Base-by-base conservation (phyloP, 2,888 invertebrate genomes). In the Nematopogon swammerdamellus region DNA sequence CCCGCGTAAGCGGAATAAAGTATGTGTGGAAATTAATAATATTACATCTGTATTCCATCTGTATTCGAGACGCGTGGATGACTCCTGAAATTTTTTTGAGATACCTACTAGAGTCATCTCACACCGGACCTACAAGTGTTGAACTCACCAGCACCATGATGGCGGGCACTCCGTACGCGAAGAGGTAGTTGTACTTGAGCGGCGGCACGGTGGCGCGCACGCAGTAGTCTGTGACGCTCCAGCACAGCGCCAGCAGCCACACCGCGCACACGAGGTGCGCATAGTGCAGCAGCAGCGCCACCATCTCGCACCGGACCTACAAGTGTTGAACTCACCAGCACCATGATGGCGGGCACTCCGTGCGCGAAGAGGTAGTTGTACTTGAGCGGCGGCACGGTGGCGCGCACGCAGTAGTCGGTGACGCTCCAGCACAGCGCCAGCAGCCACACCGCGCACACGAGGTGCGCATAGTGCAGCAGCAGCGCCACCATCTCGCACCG, bases 281-380 rank as follows among this genome's bases (percentile, higher is more conserved):
- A 66, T 88, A 89, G 63, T 89, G 88, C 8, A 89, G 72, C 2
- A 86, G 67, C 8, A 89, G 65, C 0, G 88, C 87, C 47, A 87
- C 83, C n/a, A n/a, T n/a, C n/a, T n/a, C n/a, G n/a, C n/a, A n/a
- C n/a, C n/a, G n/a, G n/a, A n/a, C n/a, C n/a, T n/a, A n/a, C n/a
- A n/a, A n/a, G n/a, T n/a, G n/a, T n/a, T n/a, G n/a, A n/a, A 67
- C 77, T 81, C 72, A 88, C 88, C 82, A 86, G 75, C n/a, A 87
- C 85, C 53, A 86, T 73, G 42, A 84, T 67, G 36, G 84, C 84
- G 1, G 87, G 87, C 10, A 83, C 74, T 14, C 83, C 82, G 67
- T 86, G 87, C 1, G 86, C 84, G 48, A 83, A 65, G 19, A 84
- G 63, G 58, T 83, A 85, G 60, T 83, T 83, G 57, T 82, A 82